Evolutionary conservation across 30 jellyfish, hydroid and myxozoan genomes (phyloP).

Genomic region (Mastigias papua): DNA sequence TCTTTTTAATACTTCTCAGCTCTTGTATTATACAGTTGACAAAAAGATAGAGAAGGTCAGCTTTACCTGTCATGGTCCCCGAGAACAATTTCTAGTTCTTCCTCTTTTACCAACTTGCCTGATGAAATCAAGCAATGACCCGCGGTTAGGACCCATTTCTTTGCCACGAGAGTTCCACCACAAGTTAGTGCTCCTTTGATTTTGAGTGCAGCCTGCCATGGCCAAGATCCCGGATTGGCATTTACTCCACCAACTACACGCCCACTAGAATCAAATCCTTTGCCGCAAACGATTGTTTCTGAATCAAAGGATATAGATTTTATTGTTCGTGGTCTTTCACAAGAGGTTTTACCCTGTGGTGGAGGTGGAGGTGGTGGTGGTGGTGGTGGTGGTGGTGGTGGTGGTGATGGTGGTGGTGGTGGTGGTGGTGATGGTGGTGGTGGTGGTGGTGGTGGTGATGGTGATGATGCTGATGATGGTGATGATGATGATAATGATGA

Average conservation of each 20-base stretch:
- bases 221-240: constrained; percentile 77
- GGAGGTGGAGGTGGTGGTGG: background rate
- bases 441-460: background rate
- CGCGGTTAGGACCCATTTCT: constrained; percentile 77
- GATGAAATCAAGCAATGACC: constrained; percentile 60
- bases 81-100: constrained; percentile 41
- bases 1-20: too few species aligned
- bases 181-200: constrained; percentile 34
- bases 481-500: background rate
- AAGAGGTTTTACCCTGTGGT: too few species aligned
- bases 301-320: background rate
- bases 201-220: constrained; percentile 76
- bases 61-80: constrained; percentile 78
- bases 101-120: background rate
- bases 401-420: background rate
- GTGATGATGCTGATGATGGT: background rate
- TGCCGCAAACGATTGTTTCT: constrained; percentile 30
- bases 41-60: background rate
- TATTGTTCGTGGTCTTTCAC: too few species aligned
- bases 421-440: background rate
- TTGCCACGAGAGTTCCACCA: constrained; percentile 75
- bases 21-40: too few species aligned
- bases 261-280: constrained; percentile 14
- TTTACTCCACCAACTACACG: constrained; percentile 82
- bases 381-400: background rate